These are phyloP conservation scores for Bombycilla garrulus DNA, from an alignment of 2,113 vertebrate species.

Conservation along the genomic window DNA sequence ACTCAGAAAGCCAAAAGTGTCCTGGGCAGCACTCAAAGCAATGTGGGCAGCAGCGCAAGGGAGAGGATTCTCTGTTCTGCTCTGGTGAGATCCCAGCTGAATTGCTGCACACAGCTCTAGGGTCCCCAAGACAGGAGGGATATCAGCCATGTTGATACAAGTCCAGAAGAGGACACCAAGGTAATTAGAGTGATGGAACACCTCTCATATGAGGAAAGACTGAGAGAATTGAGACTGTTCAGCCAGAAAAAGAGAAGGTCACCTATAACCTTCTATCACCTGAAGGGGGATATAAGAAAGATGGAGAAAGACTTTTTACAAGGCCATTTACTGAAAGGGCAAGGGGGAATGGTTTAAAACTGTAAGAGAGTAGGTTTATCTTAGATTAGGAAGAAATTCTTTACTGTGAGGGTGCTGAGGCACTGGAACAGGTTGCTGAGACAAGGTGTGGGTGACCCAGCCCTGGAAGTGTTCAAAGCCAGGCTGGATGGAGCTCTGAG, in stretches of 20 bases:
- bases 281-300: not conserved
- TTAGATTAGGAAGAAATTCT: not conserved
- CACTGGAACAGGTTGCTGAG: not conserved
- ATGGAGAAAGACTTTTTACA: not conserved
- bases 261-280: not conserved
- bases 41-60: fast-evolving
- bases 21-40: not conserved
- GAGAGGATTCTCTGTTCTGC: not conserved
- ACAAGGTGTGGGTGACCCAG: not conserved
- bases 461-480: not conserved
- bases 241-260: not conserved
- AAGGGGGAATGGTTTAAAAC: not conserved
- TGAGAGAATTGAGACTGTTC: not conserved
- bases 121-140: too few species aligned
- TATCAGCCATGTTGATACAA: not conserved
- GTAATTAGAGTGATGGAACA: not conserved
- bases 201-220: fast-evolving
- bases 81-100: not conserved
- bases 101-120: not conserved
- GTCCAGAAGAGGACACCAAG: not conserved
- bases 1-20: fast-evolving
- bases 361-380: not conserved
- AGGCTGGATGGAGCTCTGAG: not conserved
- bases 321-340: fast-evolving
- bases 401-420: not conserved